Base-by-base conservation (phyloP, 2,888 invertebrate genomes). In the Drosophila formosana region DNA sequence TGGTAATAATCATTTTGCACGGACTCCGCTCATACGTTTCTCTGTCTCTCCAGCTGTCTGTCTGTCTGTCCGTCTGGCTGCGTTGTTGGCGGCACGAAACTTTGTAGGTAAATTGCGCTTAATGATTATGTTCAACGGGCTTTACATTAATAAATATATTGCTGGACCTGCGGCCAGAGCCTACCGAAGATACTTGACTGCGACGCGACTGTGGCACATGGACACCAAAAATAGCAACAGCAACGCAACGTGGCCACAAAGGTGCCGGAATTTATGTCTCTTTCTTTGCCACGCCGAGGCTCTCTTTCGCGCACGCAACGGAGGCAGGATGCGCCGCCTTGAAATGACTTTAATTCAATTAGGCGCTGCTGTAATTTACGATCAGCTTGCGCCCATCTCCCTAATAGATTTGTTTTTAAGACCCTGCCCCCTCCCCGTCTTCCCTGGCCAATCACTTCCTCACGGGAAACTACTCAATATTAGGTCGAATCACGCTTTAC, bases 91-190 rank as follows among this genome's bases (percentile, higher is more conserved):
- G 83, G 83, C 89, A 85, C 70, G 69, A 69, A 79, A 88, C 88
- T 89, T 85, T 85, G 88, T 89, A 80, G 86, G 89, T 84, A 84
- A 84, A 84, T 88, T 89, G 82, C 89, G 80, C 89, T 89, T 85
- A 89, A 85, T 85, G 85, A 85, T 89, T 85, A 78, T 85, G 88
- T 85, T 85, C 89, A 85, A 78, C 80, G 71, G 74, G 62, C 82
- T 82, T 77, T 77, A 84, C 81, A 83, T 86, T 83, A 83, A 75
- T 83, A 83, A 75, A 86, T 75, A 78, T 80, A 73, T 72, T 69
- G 66, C 52, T 52, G 34, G 53, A 46, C 53, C 58, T 55, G 62
- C 25, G 30, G 60, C 23, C 23, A 18, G 26, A 46, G 53, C 51
- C 32, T 39, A 30, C 56, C 25, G 55, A 8, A 18, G 23, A 32